Base-by-base conservation (phyloP, 2,888 invertebrate species). In the Pandemis heparana region DNA sequence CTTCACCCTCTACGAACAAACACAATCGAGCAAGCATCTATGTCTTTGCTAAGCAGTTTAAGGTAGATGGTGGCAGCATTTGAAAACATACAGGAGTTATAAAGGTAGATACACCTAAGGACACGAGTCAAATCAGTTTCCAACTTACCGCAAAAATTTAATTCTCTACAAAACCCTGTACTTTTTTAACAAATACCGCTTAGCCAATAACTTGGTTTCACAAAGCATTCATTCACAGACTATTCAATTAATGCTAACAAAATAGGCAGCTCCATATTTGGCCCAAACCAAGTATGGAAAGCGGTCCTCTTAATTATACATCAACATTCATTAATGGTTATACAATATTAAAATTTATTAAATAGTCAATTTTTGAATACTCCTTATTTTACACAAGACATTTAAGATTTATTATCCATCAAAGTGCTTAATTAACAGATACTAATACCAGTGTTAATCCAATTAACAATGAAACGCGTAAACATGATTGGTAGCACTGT, bases 231-330 rank as follows among this genome's bases (percentile, higher is more conserved):
- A 70, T 60, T 70, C 74, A 74, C 64, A 70, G 51, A 43, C 7
- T 69, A 69, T 69, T 74, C 69, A 74, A 74, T 70, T 69, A 74
- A 69, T 65, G 39, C 64, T 51, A 60, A 74, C 73, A 74, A 70
- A 74, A 70, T 70, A 53, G 74, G 64, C 68, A 62, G 23, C 39
- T 10, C 64, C 69, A 65, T 46, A 53, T 72, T 68, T 39, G 65
- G 65, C 18, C 6, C 10, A 48, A 43, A 32, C 65, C 72, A 46
- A 23, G 51, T 75, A 72, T 18, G 75, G 72, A 46, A 75, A 60
- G 56, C 51, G 48, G 75, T 48, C 48, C 67, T 75, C 59, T 67
- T 71, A 75, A 65, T 68, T 63, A 68, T 60, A 64, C 69, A 60
- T 60, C 69, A 48, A 69, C 32, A 14, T 12, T 41, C 23, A 63